Base-by-base conservation (phyloP, 2,797 vertebrate species). In the Leptoclinus maculatus region DNA sequence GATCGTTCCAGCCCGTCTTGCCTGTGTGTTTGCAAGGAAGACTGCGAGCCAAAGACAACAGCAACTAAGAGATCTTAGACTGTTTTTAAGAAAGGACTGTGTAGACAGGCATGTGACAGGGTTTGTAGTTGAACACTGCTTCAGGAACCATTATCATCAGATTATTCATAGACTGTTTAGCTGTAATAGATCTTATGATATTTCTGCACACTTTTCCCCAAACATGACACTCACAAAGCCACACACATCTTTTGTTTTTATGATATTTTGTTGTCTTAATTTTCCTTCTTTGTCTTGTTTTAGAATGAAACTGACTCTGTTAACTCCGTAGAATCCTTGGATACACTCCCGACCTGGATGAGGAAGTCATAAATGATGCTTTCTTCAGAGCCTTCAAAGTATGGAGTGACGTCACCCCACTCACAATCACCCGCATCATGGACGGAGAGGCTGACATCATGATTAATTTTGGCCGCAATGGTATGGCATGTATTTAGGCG, bases 381-480 rank as follows among this genome's bases (percentile, higher is more conserved):
- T 99, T 99, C 87, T 96, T 95, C 78, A 96, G 98, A 80, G 98
- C 98, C 81, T 99, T 99, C 92, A 96, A 97, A 95, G 98, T 99
- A 10, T 99, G 98, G 98, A 98, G 97, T 62, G 95, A 97, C 0
- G 97, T 99, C 79, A 99, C 98, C 4, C 98, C 98, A 0, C 95
- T 99, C 45, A 78, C 89, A 21, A 98, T 99, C 88, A 94, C 87
- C 45, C 96, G 98, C 74, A 91, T 99, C 83, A 95, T 96, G 0
- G 97, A 98, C 2, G 98, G 98, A 90, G 98, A 99, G 80, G 98
- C 98, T 23, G 98, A 99, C 92, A 99, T 99, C 85, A 99, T 99
- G 97, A 96, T 99, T 88, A 98, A 99, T 86, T 99, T 99, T 80
- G 98, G 98, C 21, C 97, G 98, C 85, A 98, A 97, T 91, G 98